Evolutionary conservation across 2,797 vertebrate species (phyloP).

Genomic region (Propithecus perrieri): DNA sequence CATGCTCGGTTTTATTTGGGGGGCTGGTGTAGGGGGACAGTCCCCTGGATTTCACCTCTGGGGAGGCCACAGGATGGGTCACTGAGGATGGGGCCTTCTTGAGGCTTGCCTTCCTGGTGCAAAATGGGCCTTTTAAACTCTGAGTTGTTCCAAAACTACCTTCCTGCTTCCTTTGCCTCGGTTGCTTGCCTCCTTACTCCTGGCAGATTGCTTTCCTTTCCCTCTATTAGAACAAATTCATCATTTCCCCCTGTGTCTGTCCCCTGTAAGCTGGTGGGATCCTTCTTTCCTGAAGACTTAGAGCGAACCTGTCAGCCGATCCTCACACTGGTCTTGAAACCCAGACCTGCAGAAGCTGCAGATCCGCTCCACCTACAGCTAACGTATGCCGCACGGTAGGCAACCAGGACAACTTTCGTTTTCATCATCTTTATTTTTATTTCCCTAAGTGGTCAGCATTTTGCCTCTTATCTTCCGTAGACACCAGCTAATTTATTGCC

Average conservation of each 20-base stretch:
- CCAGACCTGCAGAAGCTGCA: background rate
- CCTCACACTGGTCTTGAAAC: background rate
- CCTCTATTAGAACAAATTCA: background rate
- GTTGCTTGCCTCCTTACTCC: background rate
- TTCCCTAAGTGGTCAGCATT: background rate
- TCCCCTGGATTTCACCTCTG: background rate
- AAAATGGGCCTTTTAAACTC: background rate
- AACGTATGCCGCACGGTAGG: background rate
- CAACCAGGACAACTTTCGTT: background rate
- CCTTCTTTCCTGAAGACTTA: background rate
- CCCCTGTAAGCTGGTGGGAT: background rate
- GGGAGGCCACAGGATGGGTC: background rate
- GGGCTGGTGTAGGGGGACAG: rapidly evolving
- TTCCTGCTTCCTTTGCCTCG: background rate
- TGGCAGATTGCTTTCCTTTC: background rate
- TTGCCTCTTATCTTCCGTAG: constrained; percentile 44
- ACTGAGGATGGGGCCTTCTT: background rate
- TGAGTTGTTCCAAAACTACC: background rate
- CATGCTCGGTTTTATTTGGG: background rate
- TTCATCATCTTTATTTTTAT: constrained; percentile 20
- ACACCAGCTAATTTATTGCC: constrained; percentile 26
- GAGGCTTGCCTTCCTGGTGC: background rate
- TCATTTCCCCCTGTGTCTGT: background rate
- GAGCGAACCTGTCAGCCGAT: background rate
- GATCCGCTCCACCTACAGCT: background rate